Percentiles rank a stretch among this genome's conserved stretches.
Conservation (phyloP, 2,888 invertebrate species). For the Anagyrus pseudococci region DNA sequence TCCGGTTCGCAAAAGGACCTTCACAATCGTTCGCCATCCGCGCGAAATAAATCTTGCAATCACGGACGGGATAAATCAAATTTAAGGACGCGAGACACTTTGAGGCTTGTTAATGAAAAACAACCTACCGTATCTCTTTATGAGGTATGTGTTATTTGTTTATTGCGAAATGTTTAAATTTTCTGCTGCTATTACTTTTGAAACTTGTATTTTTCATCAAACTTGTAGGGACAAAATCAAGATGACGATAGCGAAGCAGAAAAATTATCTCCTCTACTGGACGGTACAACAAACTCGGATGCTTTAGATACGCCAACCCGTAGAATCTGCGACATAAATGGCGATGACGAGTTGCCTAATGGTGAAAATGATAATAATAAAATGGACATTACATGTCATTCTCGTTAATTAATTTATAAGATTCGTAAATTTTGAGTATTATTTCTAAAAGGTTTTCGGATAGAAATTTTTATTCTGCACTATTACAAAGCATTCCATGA, state of each 20-base stretch:
- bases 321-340: constrained; percentile 55
- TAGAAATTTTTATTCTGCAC: too few species aligned
- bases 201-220: background rate
- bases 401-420: constrained; percentile 43
- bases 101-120: constrained; percentile 71
- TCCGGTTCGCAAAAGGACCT: constrained; percentile 56
- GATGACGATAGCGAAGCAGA: constrained; percentile 86
- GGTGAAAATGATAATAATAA: constrained; percentile 53
- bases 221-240: constrained; percentile 58
- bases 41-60: constrained; percentile 50
- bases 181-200: too few species aligned
- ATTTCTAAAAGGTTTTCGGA: background rate
- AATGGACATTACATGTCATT: constrained; percentile 54
- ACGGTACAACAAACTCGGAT: constrained; percentile 58
- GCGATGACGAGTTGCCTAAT: constrained; percentile 57
- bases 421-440: background rate
- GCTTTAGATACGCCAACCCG: constrained; percentile 50
- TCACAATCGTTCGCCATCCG: constrained; percentile 54
- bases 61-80: constrained; percentile 57
- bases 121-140: constrained; percentile 50
- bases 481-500: too few species aligned
- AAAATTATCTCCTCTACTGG: constrained; percentile 78
- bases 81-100: constrained; percentile 63
- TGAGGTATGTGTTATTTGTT: constrained; percentile 48
- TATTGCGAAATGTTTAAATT: too few species aligned